A percentile compares a stretch with the other conserved stretches of the same genome.
These are phyloP conservation scores for Aspidiotus destructor DNA, from an alignment of 2,888 invertebrate genomes.

Conservation along the genomic window DNA sequence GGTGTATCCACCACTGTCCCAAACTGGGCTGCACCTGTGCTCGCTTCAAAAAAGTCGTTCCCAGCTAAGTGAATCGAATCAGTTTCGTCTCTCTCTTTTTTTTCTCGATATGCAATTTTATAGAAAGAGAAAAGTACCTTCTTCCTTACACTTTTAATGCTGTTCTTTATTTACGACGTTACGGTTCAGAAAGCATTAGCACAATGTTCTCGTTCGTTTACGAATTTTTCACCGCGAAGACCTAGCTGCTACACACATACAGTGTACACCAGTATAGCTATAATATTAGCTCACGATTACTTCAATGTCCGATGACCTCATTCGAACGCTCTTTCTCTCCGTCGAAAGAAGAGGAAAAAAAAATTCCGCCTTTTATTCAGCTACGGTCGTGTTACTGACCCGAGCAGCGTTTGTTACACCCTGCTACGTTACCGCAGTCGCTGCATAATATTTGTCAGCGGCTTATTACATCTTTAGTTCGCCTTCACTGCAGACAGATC, in stretches of 20 bases:
- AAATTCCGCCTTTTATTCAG: slow-evolving; percentile 1
- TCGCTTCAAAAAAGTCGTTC: not conserved
- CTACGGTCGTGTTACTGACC: not conserved
- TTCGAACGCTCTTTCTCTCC: slow-evolving; percentile 1
- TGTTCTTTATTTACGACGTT: not conserved
- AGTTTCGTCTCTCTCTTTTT: not conserved
- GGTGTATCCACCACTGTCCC: too few relatives aligned
- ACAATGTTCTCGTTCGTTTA: not conserved
- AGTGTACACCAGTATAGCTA: not conserved
- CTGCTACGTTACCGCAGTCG: too few relatives aligned
- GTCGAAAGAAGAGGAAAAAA: not conserved
- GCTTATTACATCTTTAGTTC: too few relatives aligned
- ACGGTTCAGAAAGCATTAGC: not conserved
- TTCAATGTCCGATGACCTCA: slow-evolving; percentile 2
- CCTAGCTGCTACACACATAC: too few relatives aligned
- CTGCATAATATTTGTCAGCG: too few relatives aligned
- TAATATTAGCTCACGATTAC: not conserved
- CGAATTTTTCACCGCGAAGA: too few relatives aligned
- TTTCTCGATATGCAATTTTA: not conserved
- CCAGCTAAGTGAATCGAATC: not conserved
- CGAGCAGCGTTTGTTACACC: not conserved
- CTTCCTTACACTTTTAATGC: slow-evolving; percentile 1
- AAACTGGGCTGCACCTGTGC: too few relatives aligned
- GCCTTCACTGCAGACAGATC: too few relatives aligned
- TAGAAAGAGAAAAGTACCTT: not conserved